Conservation (phyloP, 2,113 vertebrate species). For the Amia ocellicauda region DNA sequence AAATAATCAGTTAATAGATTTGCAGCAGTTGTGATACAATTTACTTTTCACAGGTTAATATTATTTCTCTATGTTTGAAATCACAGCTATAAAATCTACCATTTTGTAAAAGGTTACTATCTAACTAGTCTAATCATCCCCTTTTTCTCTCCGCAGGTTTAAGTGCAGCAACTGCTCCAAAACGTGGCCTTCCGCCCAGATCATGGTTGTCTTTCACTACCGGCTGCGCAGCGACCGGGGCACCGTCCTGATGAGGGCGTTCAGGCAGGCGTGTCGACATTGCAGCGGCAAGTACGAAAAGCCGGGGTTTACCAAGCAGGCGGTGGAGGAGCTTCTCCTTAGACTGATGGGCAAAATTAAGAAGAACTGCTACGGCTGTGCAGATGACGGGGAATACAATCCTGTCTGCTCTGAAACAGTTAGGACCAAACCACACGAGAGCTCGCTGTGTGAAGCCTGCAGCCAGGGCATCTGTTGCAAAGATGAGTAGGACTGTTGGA, state of each 20-base stretch:
- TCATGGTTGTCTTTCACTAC: constrained; percentile 48
- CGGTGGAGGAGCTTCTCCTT: constrained; percentile 21
- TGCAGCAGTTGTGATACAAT: too few relatives aligned
- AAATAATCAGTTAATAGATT: too few relatives aligned
- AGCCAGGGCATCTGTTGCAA: constrained; percentile 17
- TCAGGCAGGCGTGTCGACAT: constrained; percentile 41
- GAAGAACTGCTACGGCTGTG: constrained; percentile 42
- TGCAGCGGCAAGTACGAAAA: constrained; percentile 24
- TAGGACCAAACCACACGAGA: constrained; percentile 21
- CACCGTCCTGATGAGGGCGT: constrained; percentile 48
- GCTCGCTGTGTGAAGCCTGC: constrained; percentile 19
- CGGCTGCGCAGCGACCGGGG: constrained; percentile 35
- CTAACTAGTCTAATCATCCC: too few relatives aligned
- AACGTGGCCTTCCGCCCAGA: constrained; percentile 41
- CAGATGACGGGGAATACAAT: neutral
- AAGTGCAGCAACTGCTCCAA: constrained; percentile 34
- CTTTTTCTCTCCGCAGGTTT: constrained; percentile 33
- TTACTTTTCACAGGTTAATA: too few relatives aligned
- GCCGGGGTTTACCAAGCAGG: constrained; percentile 33
- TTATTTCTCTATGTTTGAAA: too few relatives aligned
- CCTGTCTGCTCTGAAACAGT: neutral
- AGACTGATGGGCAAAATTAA: constrained; percentile 41
- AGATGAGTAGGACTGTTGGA: constrained; percentile 1
- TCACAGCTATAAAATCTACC: too few relatives aligned
- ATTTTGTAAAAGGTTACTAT: too few relatives aligned